Percentiles rank a stretch among this genome's conserved stretches.
Conservation (phyloP, 2,888 invertebrate species). For the Eudemis profundana region DNA sequence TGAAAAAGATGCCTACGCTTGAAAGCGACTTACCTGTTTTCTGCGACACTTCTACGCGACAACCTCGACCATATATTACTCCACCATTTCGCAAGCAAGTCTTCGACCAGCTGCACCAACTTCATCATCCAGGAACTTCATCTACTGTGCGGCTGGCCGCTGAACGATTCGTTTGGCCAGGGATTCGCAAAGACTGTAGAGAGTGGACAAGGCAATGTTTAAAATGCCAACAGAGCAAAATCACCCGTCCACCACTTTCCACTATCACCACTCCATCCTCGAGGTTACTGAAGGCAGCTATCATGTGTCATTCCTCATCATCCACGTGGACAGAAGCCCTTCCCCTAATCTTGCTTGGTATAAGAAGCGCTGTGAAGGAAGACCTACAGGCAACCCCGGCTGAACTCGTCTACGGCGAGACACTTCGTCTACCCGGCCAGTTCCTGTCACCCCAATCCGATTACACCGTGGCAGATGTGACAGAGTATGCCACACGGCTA, state of each 20-base stretch:
- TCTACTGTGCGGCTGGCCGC: constrained; percentile 49
- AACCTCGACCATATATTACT: constrained; percentile 34
- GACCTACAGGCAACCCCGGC: too few species aligned
- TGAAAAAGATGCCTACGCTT: too few species aligned
- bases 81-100: constrained; percentile 25
- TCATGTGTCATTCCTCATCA: too few species aligned
- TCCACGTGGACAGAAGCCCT: too few species aligned
- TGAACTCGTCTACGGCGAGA: too few species aligned
- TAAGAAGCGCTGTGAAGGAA: too few species aligned
- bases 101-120: constrained; percentile 39
- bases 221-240: constrained; percentile 57
- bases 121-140: constrained; percentile 34
- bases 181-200: constrained; percentile 55
- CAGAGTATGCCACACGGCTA: background rate
- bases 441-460: too few species aligned
- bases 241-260: constrained; percentile 53
- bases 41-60: background rate
- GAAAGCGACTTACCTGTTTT: too few species aligned
- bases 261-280: constrained; percentile 48
- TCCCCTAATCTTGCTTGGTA: too few species aligned
- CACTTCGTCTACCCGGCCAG: too few species aligned
- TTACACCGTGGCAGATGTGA: too few species aligned
- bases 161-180: too few species aligned
- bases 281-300: constrained; percentile 49
- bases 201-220: constrained; percentile 54